A percentile compares a stretch with the other conserved stretches of the same genome.
These are phyloP conservation scores for Neolamprologus tretocephalus DNA, from an alignment of 2,113 vertebrate genomes.

Conservation along the genomic window DNA sequence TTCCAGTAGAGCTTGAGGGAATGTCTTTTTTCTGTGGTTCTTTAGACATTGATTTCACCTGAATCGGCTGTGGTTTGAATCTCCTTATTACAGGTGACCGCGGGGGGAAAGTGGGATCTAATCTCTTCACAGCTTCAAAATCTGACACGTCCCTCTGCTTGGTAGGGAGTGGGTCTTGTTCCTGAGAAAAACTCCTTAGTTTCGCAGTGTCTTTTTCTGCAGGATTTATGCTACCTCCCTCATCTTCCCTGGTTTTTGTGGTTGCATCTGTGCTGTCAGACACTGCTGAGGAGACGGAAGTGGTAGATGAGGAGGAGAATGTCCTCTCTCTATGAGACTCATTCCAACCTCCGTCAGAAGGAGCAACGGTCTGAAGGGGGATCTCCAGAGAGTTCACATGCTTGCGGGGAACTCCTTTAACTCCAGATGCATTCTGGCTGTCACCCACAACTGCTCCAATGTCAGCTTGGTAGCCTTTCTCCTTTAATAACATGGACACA, in stretches of 20 bases:
- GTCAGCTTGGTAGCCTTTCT: slow-evolving; percentile 77
- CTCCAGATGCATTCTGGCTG: slow-evolving; percentile 10
- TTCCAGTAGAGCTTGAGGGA: not conserved
- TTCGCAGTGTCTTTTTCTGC: slow-evolving; percentile 10
- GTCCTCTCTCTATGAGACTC: slow-evolving; percentile 42
- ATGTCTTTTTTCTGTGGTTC: slow-evolving; percentile 43
- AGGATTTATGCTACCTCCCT: not conserved
- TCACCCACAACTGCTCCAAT: slow-evolving; percentile 70
- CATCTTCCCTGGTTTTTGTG: slow-evolving; percentile 8
- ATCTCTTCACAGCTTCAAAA: slow-evolving; percentile 57
- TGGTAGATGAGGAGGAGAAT: slow-evolving; percentile 35
- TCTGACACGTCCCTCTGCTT: slow-evolving; percentile 29
- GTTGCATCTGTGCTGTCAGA: not conserved
- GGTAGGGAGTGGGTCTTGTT: not conserved
- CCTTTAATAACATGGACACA: slow-evolving; percentile 73
- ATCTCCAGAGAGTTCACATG: slow-evolving; percentile 73
- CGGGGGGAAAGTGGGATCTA: slow-evolving; percentile 54
- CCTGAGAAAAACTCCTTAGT: not conserved
- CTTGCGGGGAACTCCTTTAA: slow-evolving; percentile 35
- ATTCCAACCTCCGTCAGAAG: slow-evolving; percentile 9
- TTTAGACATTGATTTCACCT: slow-evolving; percentile 60
- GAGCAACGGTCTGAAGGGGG: slow-evolving; percentile 53
- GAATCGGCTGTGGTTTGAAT: slow-evolving; percentile 57
- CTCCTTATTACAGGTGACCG: slow-evolving; percentile 49
- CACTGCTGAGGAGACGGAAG: not conserved